These are phyloP conservation scores for Lycocerus yunnanus DNA, from an alignment of 2,888 invertebrate genomes.

Conservation along the genomic window DNA sequence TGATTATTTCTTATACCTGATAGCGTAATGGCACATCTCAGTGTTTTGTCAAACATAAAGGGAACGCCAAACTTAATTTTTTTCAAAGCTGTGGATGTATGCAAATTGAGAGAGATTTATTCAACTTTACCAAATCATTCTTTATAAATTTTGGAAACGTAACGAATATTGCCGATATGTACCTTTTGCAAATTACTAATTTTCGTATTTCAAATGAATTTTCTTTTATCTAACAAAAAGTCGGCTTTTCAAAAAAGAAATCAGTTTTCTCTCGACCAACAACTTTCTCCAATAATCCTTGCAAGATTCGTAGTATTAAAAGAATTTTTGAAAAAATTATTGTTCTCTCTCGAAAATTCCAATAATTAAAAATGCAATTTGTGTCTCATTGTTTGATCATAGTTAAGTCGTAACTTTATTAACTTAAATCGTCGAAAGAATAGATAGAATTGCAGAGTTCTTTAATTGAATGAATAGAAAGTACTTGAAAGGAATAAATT, in stretches of 20 bases:
- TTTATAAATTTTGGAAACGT: neutral
- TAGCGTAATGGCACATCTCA: neutral
- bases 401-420: neutral
- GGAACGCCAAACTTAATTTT: neutral
- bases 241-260: neutral
- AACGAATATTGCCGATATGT: no score
- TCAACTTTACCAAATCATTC: neutral
- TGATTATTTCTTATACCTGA: neutral
- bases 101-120: neutral
- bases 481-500: conserved; percentile 3
- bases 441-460: neutral
- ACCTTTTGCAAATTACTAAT: no score
- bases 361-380: neutral
- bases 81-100: neutral
- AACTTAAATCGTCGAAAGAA: neutral
- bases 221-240: neutral
- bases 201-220: neutral
- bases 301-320: no score
- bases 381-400: neutral
- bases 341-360: neutral
- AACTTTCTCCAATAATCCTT: no score
- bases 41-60: neutral
- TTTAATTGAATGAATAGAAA: conserved; percentile 4
- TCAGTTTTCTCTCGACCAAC: neutral
- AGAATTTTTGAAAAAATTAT: neutral